Conservation (phyloP, 2,797 vertebrate species). For the Triplophysa yarkandensis region DNA sequence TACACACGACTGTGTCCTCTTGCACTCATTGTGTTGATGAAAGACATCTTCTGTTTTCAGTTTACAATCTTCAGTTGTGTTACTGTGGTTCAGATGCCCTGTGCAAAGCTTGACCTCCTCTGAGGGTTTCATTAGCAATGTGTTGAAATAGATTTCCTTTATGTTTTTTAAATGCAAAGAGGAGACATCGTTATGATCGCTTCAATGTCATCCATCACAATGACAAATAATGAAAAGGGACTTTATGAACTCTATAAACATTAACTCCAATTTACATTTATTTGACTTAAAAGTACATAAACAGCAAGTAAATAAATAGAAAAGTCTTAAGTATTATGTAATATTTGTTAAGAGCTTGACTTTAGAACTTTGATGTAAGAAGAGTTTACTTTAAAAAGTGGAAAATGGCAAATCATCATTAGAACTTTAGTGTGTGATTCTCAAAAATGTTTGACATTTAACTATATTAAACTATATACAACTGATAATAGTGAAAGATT, state of each 20-base stretch:
- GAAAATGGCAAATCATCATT: not conserved
- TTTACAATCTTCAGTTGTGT: not conserved
- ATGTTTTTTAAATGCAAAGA: constrained; percentile 11
- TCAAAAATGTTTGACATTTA: no score
- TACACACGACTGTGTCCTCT: no score
- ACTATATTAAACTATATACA: no score
- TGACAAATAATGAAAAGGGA: constrained; percentile 32
- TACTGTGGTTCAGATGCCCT: constrained; percentile 2
- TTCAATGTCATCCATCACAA: constrained; percentile 53
- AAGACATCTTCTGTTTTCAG: constrained; percentile 25
- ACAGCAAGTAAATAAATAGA: constrained; percentile 59
- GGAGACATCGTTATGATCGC: constrained; percentile 48
- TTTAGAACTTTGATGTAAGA: not conserved
- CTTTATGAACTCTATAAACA: no score
- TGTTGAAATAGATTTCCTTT: constrained; percentile 40
- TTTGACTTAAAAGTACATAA: constrained; percentile 56
- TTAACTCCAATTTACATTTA: no score
- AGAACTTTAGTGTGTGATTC: no score
- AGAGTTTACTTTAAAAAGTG: constrained; percentile 10
- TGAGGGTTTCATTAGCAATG: no score
- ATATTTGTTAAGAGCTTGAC: not conserved
- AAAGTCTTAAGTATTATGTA: not conserved
- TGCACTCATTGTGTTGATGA: not conserved
- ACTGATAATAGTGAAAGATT: no score
- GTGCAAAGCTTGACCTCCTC: constrained; percentile 8